Conservation (phyloP, 2,113 vertebrate species). For the Okapia johnstoni region DNA sequence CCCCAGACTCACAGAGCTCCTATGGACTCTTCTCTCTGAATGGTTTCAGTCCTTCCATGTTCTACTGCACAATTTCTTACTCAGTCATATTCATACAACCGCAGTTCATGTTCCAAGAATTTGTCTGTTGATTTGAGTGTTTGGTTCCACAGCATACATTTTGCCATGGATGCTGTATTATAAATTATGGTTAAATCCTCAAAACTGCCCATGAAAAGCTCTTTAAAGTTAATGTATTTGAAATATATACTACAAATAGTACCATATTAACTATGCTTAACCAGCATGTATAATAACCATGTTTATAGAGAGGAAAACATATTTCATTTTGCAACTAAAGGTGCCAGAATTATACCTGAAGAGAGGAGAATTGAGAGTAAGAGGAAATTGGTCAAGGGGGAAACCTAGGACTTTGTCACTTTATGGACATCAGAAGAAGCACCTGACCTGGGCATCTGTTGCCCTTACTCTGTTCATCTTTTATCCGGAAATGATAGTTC, state of each 20-base stretch:
- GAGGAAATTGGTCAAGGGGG: neutral
- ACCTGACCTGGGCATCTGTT: neutral
- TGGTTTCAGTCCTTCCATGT: neutral
- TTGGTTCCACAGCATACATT: constrained; percentile 22
- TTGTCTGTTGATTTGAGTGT: neutral
- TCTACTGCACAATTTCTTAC: neutral
- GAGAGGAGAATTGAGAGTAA: neutral
- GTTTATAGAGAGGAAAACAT: neutral
- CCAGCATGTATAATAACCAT: constrained; percentile 3
- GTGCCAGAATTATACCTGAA: neutral
- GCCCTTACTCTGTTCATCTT: neutral
- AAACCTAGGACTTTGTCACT: neutral
- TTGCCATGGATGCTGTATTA: constrained; percentile 23
- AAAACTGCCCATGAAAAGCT: constrained; percentile 52
- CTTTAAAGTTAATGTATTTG: constrained; percentile 63
- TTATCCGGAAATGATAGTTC: neutral
- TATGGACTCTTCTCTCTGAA: neutral
- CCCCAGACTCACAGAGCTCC: neutral
- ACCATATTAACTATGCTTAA: constrained; percentile 26
- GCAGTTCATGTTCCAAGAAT: neutral
- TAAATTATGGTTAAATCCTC: constrained; percentile 40
- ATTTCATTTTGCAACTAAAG: constrained; percentile 24
- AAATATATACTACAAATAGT: constrained; percentile 33
- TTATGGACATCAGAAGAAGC: neutral
- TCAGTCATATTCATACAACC: neutral